Evolutionary conservation across 2,797 vertebrate species (phyloP), one percentile per base, ranked within the genome.

Genomic region (Melanotaenia parkinsoni): DNA sequence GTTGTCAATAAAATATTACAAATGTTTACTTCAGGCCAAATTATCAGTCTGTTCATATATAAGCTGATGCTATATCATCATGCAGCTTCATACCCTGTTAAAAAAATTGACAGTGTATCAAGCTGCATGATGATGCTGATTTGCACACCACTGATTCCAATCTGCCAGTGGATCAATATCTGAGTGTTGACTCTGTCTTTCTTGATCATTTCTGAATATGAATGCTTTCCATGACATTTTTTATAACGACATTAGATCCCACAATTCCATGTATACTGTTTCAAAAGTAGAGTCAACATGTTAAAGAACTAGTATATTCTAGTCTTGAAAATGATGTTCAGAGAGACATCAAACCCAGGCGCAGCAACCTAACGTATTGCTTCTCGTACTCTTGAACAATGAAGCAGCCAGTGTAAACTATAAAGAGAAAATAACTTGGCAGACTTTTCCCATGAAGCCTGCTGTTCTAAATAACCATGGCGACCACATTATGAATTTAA

Each of bases 121-220:
- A 28, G 28, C 28, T 28, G 28, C 28, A 28, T 28, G 28, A 28
- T 28, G 28, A 28, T 28, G 28, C 28, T 28, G 28, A 28, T 3
- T 28, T 28, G 28, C 28, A 28, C 28, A 28, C 28, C 28, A 28
- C 28, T 28, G 28, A 3, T 3, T 28, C 28, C 28, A 28, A 4
- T 20, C 35, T 70, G 18, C 26, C 9, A 13, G 32, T 51, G 22
- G 50, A 61, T 28, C 50, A 61, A 57, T 71, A 62, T 67, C 50
- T 71, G 37, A 57, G 54, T 45, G 45, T 35, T 74, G 60, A 22
- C 38, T 64, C 47, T 24, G 22, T 76, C 62, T 60, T 32, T 13
- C 75, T 24, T 57, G 58, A 72, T 67, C 3, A 30, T 68, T 64
- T 67, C 8, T 63, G 60, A 59, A 59, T 68, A 68, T 63, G n/a